Evolutionary conservation across 2,113 vertebrate species (phyloP).

Genomic region (Dendrocopos noguchii): DNA sequence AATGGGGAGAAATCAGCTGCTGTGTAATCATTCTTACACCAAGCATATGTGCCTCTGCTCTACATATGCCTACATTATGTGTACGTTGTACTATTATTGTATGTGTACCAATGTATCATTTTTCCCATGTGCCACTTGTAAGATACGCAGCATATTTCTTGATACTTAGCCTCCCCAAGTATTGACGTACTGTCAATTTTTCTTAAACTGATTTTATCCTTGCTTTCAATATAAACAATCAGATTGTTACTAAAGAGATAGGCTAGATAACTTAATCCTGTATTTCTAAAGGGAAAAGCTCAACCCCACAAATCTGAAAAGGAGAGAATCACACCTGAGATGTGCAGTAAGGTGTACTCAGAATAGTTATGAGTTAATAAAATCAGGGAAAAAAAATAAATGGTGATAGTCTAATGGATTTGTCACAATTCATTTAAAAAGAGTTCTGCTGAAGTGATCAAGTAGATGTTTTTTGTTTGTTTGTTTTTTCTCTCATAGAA

Average conservation of each 20-base stretch:
- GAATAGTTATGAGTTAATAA: background rate
- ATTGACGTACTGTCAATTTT: background rate
- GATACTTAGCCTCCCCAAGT: background rate
- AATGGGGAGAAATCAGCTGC: slow-evolving; percentile 30
- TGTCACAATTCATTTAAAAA: background rate
- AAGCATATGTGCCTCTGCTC: slow-evolving; percentile 1
- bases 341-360: background rate
- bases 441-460: background rate
- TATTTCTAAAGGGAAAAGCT: background rate
- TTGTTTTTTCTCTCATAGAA: background rate
- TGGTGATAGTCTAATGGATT: background rate
- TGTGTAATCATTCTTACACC: slow-evolving; percentile 33
- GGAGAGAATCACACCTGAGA: background rate
- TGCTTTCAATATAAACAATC: background rate
- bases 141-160: background rate
- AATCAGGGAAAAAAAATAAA: background rate
- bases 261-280: background rate
- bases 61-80: slow-evolving; percentile 21
- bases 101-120: background rate
- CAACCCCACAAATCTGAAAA: background rate
- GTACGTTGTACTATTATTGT: background rate
- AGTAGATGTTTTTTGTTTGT: background rate
- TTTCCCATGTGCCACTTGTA: background rate
- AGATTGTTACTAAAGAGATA: background rate
- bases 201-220: background rate